phyloP scores from a whole-genome alignment of 2,888 invertebrate genomes.

The Myopa testacea region DNA sequence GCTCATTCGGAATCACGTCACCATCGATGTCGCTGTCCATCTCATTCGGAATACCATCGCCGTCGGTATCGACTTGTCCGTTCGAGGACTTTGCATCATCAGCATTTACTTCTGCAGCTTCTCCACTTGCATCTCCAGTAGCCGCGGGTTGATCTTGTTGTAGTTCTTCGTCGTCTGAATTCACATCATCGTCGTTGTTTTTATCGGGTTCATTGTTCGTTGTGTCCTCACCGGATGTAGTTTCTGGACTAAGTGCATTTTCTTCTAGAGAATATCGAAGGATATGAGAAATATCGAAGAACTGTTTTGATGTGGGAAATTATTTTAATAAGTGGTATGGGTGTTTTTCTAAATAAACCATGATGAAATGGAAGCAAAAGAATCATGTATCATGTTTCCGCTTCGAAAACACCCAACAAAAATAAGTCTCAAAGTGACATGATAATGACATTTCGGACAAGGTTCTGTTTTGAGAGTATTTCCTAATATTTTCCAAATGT shows the following conservation, averaged over 20 bases:
- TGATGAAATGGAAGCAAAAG: background rate
- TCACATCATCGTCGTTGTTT: slow-evolving; percentile 52
- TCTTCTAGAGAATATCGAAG: slow-evolving; percentile 43
- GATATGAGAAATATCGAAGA: background rate
- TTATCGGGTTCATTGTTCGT: slow-evolving; percentile 69
- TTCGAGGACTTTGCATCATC: background rate
- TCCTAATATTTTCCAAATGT: slow-evolving; percentile 14
- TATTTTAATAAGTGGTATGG: background rate
- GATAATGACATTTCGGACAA: slow-evolving; percentile 28
- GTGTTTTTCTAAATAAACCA: too few relatives aligned
- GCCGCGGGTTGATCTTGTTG: slow-evolving; percentile 63
- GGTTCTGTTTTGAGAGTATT: background rate
- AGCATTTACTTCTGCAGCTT: slow-evolving; percentile 37
- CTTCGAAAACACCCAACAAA: background rate
- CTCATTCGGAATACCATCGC: slow-evolving; percentile 56
- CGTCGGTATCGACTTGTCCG: slow-evolving; percentile 49
- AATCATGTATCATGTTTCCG: background rate
- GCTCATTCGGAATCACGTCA: slow-evolving; percentile 63
- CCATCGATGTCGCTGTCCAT: slow-evolving; percentile 55
- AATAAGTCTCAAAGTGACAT: background rate
- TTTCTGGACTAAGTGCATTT: slow-evolving; percentile 54
- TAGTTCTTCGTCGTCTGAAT: slow-evolving; percentile 57
- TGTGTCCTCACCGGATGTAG: slow-evolving; percentile 59
- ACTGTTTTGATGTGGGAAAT: background rate
- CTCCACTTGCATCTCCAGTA: slow-evolving; percentile 34